Base-by-base conservation (phyloP, 1,140 invertebrate species). In the Cotesia typhae region DNA sequence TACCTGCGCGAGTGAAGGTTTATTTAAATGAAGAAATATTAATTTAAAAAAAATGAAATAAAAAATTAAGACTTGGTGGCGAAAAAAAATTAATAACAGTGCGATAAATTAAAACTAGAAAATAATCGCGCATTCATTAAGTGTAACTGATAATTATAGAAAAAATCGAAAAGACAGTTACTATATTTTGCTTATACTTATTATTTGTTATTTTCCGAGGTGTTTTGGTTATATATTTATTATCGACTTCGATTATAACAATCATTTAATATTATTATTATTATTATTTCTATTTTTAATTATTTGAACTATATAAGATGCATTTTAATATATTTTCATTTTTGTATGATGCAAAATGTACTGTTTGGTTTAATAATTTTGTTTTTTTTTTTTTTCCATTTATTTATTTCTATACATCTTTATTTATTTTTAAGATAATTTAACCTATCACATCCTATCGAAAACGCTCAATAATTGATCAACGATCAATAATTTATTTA, bases 251-350 rank as follows among this genome's bases (percentile, higher is more conserved):
- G 76, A 82, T 79, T 80, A 82, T 78, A 78, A 80, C 83, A 81
- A 80, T 47, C 41, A 47, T 9, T 47, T 9, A 47, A 9, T 78
- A 82, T 79, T 80, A 83, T 81, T 76, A 80, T 77, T 78, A 82
- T 79, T 80, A 83, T 81, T 76, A 80, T 77, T 76, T 80, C 79
- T 80, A 79, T 76, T 76, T 9, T 9, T 55, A 14, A 81, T 84
- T 81, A 51, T 84, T 76, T 83, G 85, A 82, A 80, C 81, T 81
- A 85, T 82, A 80, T 83, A 83, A 86, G 86, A 86, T 87, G 84
- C 85, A 84, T 85, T 85, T 85, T 86, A 86, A 87, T 86, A 87
- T 86, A 87, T 87, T 87, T 86, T 86, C 84, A 87, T 82, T 86
- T 85, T 85, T 85, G 84, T 87, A 86, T 82, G 81, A 83, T 84